Evolutionary conservation across 1,140 invertebrate species (phyloP).

Genomic region (Anthonomus grandis): DNA sequence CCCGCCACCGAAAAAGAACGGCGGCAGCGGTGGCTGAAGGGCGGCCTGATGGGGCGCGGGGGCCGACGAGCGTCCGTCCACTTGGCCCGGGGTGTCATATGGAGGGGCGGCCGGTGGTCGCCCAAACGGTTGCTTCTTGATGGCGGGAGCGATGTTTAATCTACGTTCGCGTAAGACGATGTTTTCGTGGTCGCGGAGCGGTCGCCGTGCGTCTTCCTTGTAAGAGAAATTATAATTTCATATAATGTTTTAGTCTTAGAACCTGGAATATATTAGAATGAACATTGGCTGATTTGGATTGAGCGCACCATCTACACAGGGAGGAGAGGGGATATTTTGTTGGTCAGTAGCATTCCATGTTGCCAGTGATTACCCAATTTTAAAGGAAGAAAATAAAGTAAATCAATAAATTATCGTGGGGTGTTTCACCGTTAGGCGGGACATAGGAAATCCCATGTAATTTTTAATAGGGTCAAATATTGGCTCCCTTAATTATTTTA

Average conservation of each 20-base stretch:
- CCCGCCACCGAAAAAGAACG: conserved; percentile 38
- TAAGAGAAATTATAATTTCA: background rate
- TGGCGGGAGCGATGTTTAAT: conserved; percentile 86
- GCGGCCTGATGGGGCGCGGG: conserved; percentile 4
- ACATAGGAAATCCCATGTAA: no score
- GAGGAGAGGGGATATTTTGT: no score
- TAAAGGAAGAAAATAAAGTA: no score
- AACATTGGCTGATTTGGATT: no score
- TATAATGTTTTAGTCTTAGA: background rate
- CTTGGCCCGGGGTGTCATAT: conserved; percentile 49
- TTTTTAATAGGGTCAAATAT: no score
- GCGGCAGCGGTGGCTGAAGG: conserved; percentile 35
- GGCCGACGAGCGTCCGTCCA: conserved; percentile 43
- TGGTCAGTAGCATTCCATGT: no score
- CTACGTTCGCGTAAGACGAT: conserved; percentile 74
- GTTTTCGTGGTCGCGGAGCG: conserved; percentile 58
- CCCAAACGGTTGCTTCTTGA: conserved; percentile 72
- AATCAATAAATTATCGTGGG: no score
- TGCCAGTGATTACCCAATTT: no score
- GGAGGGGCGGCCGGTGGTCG: conserved; percentile 9
- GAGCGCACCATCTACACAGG: no score
- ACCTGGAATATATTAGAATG: no score
- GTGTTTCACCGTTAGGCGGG: no score
- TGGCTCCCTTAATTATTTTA: no score
- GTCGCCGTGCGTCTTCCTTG: conserved; percentile 75